These are phyloP conservation scores for Erynnis tages DNA, from an alignment of 2,888 invertebrate species.

Conservation along the genomic window DNA sequence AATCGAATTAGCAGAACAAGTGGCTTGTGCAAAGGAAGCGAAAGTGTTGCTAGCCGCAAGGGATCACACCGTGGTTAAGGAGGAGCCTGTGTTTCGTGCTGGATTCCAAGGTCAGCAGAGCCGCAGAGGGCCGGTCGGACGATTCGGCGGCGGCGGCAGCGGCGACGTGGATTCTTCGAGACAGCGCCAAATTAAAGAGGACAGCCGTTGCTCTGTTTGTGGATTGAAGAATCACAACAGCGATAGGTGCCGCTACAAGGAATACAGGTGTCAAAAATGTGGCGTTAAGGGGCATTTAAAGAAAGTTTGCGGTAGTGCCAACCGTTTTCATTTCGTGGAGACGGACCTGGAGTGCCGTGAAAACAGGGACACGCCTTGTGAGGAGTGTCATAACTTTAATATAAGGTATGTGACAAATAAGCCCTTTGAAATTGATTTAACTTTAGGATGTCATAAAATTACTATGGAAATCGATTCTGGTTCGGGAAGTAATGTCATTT, in stretches of 20 bases:
- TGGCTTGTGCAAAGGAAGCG: no score
- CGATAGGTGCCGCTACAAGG: conserved; percentile 24
- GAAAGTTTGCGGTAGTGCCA: conserved; percentile 15
- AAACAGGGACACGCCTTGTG: conserved; percentile 6
- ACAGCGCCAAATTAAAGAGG: no score
- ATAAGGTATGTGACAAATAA: conserved; percentile 19
- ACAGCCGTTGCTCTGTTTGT: conserved; percentile 25
- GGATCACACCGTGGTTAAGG: no score
- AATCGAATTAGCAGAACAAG: no score
- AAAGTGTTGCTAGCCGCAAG: no score
- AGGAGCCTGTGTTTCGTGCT: no score
- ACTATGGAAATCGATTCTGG: conserved; percentile 26
- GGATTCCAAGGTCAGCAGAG: no score
- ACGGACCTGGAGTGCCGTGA: background rate
- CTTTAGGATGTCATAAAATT: background rate
- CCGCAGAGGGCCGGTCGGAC: no score
- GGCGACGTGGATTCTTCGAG: no score
- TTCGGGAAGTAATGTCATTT: conserved; percentile 20
- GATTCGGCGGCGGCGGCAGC: no score
- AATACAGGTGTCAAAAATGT: conserved; percentile 21
- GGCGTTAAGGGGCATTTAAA: conserved; percentile 26
- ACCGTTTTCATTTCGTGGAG: conserved; percentile 1
- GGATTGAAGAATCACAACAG: conserved; percentile 22
- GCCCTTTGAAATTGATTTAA: conserved; percentile 7
- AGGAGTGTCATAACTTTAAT: conserved; percentile 23